Evolutionary conservation across 2,888 invertebrate genomes (phyloP), one percentile per base, ranked within the genome.

Genomic region (Megastigmus dorsalis): DNA sequence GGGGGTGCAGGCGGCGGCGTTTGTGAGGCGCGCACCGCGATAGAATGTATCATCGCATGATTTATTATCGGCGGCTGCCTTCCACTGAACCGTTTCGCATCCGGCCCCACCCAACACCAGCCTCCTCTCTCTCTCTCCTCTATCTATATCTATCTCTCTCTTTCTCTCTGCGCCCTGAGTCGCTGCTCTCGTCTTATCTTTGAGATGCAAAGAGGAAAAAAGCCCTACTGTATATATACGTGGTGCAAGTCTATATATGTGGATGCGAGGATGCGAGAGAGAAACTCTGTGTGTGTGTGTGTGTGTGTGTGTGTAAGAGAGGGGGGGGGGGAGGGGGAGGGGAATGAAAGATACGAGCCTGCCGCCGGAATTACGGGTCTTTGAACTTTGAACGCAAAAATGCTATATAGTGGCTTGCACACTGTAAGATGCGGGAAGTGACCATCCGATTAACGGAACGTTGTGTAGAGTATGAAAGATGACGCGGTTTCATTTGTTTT

Each of bases 1-100:
- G 6, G 13, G 30, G 30, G 23, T 50, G 41, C 54, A 23, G 62
- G 62, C 28, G 71, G 45, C 30, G 62, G 33, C 43, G 55, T 33
- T 66, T 28, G 54, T 26, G 70, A 26, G n/a, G n/a, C n/a, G n/a
- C n/a, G 13, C 33, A 68, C 62, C 65, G 66, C 82, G 84, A 84
- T 84, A 84, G 82, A 84, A 85, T 83, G 84, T 85, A 85, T 85
- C 85, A 84, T 84, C 84, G 81, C 80, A 84, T 85, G 85, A 85
- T 85, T 85, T 85, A 85, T 85, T 85, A 85, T 84, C 74, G 81
- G 80, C 54, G 48, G 50, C 76, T 48, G 62, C 45, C 65, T 69
- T 52, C 60, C 67, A 57, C 41, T 45, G 66, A 74, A 74, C 30
- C 74, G 71, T 67, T 67, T 74, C 63, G 71, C 52, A 74, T 74